Base-by-base conservation (phyloP, 2,113 vertebrate genomes). In the Forbesichthys agassizii region DNA sequence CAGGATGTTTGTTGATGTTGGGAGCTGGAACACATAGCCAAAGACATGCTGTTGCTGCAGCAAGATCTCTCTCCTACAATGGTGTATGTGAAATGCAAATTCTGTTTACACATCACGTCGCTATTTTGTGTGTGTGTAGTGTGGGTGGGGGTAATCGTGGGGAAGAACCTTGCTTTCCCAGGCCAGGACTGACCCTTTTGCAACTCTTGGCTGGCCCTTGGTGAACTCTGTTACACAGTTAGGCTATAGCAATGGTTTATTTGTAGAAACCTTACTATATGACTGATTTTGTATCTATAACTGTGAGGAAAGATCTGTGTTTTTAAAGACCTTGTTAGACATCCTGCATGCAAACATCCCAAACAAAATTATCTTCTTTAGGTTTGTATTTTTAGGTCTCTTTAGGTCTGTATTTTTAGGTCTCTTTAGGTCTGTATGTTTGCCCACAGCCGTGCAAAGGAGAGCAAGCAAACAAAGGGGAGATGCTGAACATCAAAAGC, bases 291-390 rank as follows among this genome's bases (percentile, higher is more conserved):
- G 84, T 84, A 86, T 71, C 85, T 80, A 73, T 90, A 5, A 5
- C 82, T 89, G 88, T 73, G 54, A 82, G 84, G 81, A 67, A 80
- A 80, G 88, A 90, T 89, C 86, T 74, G 78, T 81, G 67, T 81
- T 73, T 63, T 77, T 83, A 81, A 88, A 68, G 64, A 66, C 53
- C 59, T 80, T 47, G 54, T 85, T 86, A 75, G 77, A 84, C 67
- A 82, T 83, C 83, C 74, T 73, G 64, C 83, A 80, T 87, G 66
- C 75, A 81, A 85, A 84, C 82, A 61, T 64, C 36, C 52, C 80
- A 73, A 75, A 75, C 73, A 81, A 84, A 78, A 78, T 71, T 70
- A 62, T 57, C 68, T 62, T 76, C 72, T 18, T 52, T 64, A 70
- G 56, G 33, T 55, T 14, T 61, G 54, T 33, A 62, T 64, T 57